phyloP scores from a whole-genome alignment of 2,888 invertebrate species.

The Ischnura elegans region DNA sequence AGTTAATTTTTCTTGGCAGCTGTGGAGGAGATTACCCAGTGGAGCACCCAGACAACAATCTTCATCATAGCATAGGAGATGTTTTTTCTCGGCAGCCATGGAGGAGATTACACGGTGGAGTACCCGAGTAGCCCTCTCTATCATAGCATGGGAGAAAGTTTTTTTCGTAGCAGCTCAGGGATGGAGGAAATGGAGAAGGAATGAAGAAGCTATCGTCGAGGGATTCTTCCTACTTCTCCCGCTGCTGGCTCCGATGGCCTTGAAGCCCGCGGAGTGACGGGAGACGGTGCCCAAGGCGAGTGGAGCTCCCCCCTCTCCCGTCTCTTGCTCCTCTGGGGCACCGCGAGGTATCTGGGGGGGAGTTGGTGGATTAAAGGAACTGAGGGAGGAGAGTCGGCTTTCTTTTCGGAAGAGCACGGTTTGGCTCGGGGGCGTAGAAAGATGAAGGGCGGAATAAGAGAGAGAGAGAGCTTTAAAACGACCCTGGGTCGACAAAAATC shows the following conservation, averaged over 20 bases:
- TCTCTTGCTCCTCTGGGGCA: neutral
- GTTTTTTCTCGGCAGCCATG: no score
- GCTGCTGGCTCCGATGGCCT: slow-evolving; percentile 18
- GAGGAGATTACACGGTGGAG: no score
- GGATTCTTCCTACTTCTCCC: neutral
- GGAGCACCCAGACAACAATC: no score
- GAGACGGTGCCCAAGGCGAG: slow-evolving; percentile 38
- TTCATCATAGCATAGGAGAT: no score
- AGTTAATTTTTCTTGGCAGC: no score
- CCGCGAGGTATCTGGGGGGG: neutral
- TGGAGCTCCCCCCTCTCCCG: neutral
- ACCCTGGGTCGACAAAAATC: neutral
- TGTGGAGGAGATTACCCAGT: no score
- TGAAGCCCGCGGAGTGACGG: slow-evolving; percentile 48
- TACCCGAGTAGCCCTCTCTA: no score
- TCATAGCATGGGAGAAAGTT: no score
- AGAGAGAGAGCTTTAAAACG: neutral
- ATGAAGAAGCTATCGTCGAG: neutral
- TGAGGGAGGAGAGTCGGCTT: neutral
- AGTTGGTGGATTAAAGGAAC: neutral
- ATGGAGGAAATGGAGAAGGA: neutral
- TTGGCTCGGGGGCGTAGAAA: neutral
- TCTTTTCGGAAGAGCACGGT: neutral
- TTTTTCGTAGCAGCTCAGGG: neutral
- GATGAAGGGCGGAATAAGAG: neutral